phyloP scores from a whole-genome alignment of 2,888 invertebrate species.

The Nymphalis c-album region DNA sequence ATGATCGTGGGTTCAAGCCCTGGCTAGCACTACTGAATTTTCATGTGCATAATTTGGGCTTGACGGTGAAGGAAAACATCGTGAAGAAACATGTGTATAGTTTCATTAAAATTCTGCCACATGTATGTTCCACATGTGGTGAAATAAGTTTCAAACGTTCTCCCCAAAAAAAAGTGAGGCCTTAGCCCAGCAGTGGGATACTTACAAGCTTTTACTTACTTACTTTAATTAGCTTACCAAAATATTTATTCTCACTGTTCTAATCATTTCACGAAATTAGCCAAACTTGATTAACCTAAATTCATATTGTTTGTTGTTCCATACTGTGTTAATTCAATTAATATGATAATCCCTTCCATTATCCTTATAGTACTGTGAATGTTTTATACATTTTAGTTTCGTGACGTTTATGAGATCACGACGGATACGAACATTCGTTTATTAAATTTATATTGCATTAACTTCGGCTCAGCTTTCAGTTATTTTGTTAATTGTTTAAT shows the following conservation, averaged over 20 bases:
- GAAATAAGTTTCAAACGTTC: too few species aligned
- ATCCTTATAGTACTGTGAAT: conserved; percentile 45
- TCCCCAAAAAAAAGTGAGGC: too few species aligned
- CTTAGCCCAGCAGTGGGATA: too few species aligned
- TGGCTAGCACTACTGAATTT: too few species aligned
- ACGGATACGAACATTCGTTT: not conserved
- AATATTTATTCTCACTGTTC: not conserved
- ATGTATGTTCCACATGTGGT: too few species aligned
- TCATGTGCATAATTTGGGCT: too few species aligned
- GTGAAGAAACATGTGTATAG: too few species aligned
- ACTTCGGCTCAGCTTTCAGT: not conserved
- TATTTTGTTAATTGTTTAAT: not conserved
- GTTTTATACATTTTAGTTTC: conserved; percentile 36
- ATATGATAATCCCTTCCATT: conserved; percentile 35
- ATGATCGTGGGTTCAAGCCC: too few species aligned
- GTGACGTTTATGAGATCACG: conserved; percentile 19
- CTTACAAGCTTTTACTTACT: too few species aligned
- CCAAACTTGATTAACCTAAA: conserved; percentile 19
- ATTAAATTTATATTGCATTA: conserved; percentile 9
- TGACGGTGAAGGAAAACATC: too few species aligned
- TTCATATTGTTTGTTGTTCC: conserved; percentile 14
- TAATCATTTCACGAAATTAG: not conserved
- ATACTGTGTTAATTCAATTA: conserved; percentile 19
- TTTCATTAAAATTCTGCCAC: too few species aligned
- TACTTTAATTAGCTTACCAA: not conserved